Conservation (phyloP, 1,140 invertebrate genomes). For the Drosophila sproati region DNA sequence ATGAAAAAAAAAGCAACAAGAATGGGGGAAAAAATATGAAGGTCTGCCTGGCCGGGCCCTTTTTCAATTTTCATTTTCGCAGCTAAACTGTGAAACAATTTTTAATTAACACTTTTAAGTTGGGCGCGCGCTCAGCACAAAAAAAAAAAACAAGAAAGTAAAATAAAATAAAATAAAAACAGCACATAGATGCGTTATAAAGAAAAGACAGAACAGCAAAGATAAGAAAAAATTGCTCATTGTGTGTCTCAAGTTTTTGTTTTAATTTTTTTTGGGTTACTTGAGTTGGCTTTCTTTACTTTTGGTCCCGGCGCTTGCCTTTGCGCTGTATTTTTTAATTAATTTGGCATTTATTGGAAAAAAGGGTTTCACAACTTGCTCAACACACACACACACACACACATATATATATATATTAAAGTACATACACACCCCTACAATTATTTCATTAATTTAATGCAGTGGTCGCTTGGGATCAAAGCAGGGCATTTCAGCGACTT, state of each 20-base stretch:
- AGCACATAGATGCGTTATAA: constrained; percentile 54
- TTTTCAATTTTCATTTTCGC: constrained; percentile 84
- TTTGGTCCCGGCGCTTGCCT: constrained; percentile 62
- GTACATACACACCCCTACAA: too few relatives aligned
- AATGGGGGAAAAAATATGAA: constrained; percentile 60
- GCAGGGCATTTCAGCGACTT: constrained; percentile 49
- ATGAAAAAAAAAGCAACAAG: constrained; percentile 67
- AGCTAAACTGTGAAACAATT: constrained; percentile 84
- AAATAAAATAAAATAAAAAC: constrained; percentile 51
- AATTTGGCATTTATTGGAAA: constrained; percentile 83
- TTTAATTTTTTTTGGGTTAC: constrained; percentile 65
- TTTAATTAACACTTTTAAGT: constrained; percentile 84
- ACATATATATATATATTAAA: constrained; percentile 9
- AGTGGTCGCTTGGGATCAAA: constrained; percentile 45
- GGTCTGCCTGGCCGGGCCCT: constrained; percentile 61
- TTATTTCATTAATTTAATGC: constrained; percentile 79
- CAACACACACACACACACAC: constrained; percentile 4
- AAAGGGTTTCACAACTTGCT: constrained; percentile 59
- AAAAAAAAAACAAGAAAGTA: constrained; percentile 36
- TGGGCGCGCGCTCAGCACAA: constrained; percentile 44
- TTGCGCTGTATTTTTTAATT: constrained; percentile 80
- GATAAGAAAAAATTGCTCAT: constrained; percentile 62
- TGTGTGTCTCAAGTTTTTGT: constrained; percentile 73
- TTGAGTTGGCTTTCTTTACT: constrained; percentile 72
- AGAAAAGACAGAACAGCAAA: constrained; percentile 41